Base-by-base conservation (phyloP, 1,140 invertebrate genomes). In the Scaptomyza montana region DNA sequence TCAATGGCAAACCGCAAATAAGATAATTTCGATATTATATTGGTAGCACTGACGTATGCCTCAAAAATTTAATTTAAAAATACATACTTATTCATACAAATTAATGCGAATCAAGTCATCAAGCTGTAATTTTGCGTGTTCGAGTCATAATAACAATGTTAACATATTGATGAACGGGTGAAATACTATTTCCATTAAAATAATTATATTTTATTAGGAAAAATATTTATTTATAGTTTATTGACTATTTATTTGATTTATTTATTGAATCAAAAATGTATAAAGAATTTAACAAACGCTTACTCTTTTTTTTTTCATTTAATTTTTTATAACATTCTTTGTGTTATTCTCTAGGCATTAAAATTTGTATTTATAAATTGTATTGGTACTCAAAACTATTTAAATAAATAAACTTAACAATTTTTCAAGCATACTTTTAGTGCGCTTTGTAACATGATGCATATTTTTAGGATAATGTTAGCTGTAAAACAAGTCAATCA, bases 1-100 rank as follows among this genome's bases (percentile, higher is more conserved):
- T 49, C 45, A 46, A 50, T 67, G 65, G 36, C 10, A 61, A 72
- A 72, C 78, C 82, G 56, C 78, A 72, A 56, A n/a, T 28, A 65
- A 41, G 45, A 54, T 67, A 56, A 51, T 33, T 45, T 43, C 46
- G 54, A 50, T 73, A 56, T 73, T 54, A 54, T 59, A 57, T 43
- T 46, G 50, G 65, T 8, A 50, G 47, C 54, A 55, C 30, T 60
- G 70, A 74, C 65, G 62, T 70, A 65, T 50, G 7, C 16, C 49
- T 13, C 33, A 46, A 59, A 59, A 51, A 51, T 30, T 51, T 28
- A 33, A 7, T 25, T 1, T 25, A 16, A 49, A 49, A 28, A 8
- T 51, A n/a, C 19, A 12, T 49, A 49, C 3, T 12, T 28, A 25
- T 54, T 54, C 28, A 12, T 43, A 3, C 21, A 25, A 1, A 25